Conservation (phyloP, 1,140 invertebrate species). For the Leptopilina clavipes region DNA sequence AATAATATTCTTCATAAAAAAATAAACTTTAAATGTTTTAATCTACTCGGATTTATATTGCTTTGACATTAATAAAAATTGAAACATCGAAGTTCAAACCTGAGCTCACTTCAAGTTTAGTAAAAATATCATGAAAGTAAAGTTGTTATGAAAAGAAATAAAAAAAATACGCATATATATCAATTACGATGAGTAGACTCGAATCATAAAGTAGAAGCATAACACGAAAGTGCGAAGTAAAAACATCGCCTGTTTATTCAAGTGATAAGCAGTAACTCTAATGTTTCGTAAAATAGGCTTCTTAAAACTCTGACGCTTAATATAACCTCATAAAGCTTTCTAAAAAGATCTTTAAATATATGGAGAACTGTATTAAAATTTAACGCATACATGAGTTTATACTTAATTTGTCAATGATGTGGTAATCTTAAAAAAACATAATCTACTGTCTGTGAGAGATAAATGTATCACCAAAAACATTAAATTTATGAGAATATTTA, state of each 20-base stretch:
- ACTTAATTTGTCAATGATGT: background rate
- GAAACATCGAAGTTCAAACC: no score
- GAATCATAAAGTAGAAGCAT: background rate
- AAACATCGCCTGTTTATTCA: background rate
- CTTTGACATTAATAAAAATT: no score
- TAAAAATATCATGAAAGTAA: background rate
- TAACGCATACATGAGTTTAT: background rate
- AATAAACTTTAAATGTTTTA: no score
- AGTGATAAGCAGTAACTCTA: background rate
- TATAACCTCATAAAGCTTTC: background rate
- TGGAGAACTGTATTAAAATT: background rate
- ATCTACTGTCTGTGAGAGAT: background rate
- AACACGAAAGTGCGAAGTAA: constrained; percentile 10
- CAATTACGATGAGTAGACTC: background rate
- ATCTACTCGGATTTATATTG: no score
- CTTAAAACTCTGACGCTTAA: constrained; percentile 7
- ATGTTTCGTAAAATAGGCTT: background rate
- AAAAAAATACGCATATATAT: background rate
- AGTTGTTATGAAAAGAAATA: background rate
- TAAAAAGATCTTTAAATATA: background rate
- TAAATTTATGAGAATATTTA: background rate
- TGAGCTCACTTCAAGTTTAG: no score
- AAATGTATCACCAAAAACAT: background rate
- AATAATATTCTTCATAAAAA: no score
- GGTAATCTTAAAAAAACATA: background rate